Conservation (phyloP, 2,797 vertebrate genomes). For the Xenops minutus region DNA sequence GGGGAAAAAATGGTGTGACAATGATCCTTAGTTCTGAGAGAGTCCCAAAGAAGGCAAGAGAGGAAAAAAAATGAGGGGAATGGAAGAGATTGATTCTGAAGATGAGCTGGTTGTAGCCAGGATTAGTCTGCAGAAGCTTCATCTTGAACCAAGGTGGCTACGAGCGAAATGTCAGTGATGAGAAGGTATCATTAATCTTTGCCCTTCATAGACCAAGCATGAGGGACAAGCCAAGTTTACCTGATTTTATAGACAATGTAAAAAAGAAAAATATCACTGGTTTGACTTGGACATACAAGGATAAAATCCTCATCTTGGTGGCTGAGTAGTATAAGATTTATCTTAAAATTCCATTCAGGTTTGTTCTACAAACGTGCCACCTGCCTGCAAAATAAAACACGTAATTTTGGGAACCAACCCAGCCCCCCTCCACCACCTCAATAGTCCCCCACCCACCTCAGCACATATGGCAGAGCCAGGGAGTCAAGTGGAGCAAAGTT, state of each 20-base stretch:
- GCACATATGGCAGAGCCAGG: not conserved
- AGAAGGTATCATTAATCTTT: not conserved
- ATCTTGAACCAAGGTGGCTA: not conserved
- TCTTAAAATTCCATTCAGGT: not conserved
- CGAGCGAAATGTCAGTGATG: not conserved
- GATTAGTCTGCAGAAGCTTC: not conserved
- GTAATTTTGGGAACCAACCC: not conserved
- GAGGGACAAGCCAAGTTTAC: not conserved
- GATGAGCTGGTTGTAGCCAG: not conserved
- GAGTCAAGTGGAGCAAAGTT: not conserved
- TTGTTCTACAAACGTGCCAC: not conserved
- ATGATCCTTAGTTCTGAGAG: not conserved
- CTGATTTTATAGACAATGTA: not conserved
- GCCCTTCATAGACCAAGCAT: not conserved
- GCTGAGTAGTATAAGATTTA: not conserved
- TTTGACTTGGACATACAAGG: not conserved
- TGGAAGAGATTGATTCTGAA: not conserved
- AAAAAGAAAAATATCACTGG: not conserved
- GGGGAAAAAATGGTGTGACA: not conserved
- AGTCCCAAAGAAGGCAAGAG: not conserved
- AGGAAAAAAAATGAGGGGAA: not conserved
- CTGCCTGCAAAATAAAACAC: not conserved
- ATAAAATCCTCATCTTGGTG: not conserved
- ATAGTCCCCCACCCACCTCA: fast-evolving
- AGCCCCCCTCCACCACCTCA: too few relatives aligned